Evolutionary conservation across 2,888 invertebrate genomes (phyloP), one percentile per base, ranked within the genome.

Genomic region (Meghimatium bilineatum): DNA sequence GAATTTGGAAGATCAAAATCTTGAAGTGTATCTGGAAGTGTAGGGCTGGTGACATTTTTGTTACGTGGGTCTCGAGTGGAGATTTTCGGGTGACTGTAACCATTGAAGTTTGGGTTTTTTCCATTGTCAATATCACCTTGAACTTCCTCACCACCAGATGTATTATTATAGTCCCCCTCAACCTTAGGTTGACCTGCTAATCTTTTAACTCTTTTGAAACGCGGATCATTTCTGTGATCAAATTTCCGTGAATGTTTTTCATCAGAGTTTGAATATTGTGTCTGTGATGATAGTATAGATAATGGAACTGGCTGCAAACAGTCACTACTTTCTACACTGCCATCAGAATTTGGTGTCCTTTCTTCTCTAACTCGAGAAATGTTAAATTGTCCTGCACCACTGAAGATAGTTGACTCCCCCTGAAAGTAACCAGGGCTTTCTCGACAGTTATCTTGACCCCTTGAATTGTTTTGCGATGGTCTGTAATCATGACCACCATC

Each of bases 81-180:
- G 5, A 32, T 56, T 67, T 89, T 86, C 5, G 91, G 91, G 60
- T 91, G 87, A 83, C 90, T 92, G 81, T 93, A 93, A 86, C 91
- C 91, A 84, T 90, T 91, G 80, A 91, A 92, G 17, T 44, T 66
- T 38, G 83, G 86, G 36, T 72, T 69, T 17, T 29, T 76, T 36
- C 38, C 60, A 36, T 75, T 80, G 32, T 71, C 80, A 34, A 20
- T 75, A n/a, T 44, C 71, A 3, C 66, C 74, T 20, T 67, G 56
- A 52, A 88, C 88, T 81, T 88, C 88, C 38, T 90, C 89, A n/a
- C 87, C 86, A 71, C 91, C 92, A 34, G 93, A 87, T 10, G 93
- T 93, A 20, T 93, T 93, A 85, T 90, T 91, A 83, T 92, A 93
- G 67, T 93, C 93, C 90, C 93, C 91, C 82, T 90, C 92, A 76